A percentile compares a stretch with the other conserved stretches of the same genome.
Evolutionary conservation across 2,888 invertebrate species (phyloP).

Genomic region (Andrena praecox): DNA sequence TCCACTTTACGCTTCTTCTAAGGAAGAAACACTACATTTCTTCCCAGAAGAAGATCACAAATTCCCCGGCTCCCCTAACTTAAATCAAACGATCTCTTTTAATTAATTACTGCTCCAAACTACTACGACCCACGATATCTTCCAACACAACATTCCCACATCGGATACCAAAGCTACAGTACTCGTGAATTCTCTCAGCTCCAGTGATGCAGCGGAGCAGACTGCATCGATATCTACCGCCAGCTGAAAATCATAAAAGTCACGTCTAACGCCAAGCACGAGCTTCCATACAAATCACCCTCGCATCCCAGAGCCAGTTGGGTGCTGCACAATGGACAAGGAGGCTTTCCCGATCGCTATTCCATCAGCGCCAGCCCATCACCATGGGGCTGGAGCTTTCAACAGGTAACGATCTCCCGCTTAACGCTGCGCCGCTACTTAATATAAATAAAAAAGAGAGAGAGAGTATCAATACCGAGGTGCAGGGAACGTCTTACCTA

Average conservation of each 20-base stretch:
- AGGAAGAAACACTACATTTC: neutral
- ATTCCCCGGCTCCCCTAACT: neutral
- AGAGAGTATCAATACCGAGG: neutral
- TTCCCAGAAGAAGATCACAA: neutral
- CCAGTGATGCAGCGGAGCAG: no score
- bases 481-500: slow-evolving; percentile 49
- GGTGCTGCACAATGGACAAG: neutral
- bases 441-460: neutral
- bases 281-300: neutral
- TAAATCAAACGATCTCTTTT: neutral
- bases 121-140: neutral
- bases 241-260: no score
- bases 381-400: neutral
- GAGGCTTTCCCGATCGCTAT: neutral
- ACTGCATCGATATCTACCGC: neutral
- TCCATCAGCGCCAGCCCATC: neutral
- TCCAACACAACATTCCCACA: neutral
- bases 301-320: neutral
- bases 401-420: neutral
- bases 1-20: no score
- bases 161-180: neutral
- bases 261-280: no score
- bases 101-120: neutral
- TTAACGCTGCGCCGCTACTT: no score
- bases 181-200: no score